Evolutionary conservation across 2,797 vertebrate genomes (phyloP).

Genomic region (Squalus acanthias): DNA sequence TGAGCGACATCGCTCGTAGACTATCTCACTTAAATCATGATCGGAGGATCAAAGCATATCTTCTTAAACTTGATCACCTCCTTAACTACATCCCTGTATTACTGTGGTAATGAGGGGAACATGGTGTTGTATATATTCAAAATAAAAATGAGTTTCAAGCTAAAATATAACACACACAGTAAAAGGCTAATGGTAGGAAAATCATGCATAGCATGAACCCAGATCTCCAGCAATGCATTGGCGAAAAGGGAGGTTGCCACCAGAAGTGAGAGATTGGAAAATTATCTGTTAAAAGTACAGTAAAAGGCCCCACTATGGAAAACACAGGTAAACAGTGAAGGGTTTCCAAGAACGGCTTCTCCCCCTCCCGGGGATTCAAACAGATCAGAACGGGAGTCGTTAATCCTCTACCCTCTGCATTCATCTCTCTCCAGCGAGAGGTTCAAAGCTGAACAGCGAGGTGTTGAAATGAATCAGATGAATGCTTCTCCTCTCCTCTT

Average conservation of each 20-base stretch:
- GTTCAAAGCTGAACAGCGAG: not conserved
- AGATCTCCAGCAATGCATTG: not conserved
- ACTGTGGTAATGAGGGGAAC: not conserved
- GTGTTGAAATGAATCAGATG: not conserved
- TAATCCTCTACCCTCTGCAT: not conserved
- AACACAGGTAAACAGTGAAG: not conserved
- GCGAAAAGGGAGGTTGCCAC: not conserved
- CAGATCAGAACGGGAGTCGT: not conserved
- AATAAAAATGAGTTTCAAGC: conserved; percentile 14
- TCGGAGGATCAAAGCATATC: not conserved
- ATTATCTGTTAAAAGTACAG: not conserved
- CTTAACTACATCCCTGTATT: not conserved
- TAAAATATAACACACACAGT: not conserved
- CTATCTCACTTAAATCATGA: not conserved
- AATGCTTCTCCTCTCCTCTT: not conserved
- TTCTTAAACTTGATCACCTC: not conserved
- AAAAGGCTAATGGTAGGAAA: too few relatives aligned
- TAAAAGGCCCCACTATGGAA: not conserved
- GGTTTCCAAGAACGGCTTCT: not conserved
- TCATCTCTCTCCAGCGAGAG: not conserved
- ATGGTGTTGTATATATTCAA: not conserved
- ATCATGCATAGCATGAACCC: not conserved
- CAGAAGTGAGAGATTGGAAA: not conserved
- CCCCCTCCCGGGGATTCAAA: not conserved
- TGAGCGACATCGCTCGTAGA: not conserved